phyloP scores from a whole-genome alignment of 2,113 vertebrate species.

The Phalacrocorax aristotelis region DNA sequence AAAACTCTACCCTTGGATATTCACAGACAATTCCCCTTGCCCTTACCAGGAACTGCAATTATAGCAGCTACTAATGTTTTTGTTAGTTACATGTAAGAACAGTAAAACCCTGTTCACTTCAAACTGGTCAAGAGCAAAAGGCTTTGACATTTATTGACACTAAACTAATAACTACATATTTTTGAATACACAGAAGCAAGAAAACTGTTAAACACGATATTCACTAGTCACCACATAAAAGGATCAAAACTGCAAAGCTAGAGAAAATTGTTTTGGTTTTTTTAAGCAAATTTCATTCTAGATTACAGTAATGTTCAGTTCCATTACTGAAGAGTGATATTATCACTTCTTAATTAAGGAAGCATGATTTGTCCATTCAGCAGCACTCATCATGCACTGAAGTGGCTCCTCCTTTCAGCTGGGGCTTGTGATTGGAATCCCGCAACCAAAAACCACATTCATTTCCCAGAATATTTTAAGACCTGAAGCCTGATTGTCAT shows the following conservation, averaged over 20 bases:
- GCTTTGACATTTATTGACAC: neutral
- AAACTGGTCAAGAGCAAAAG: neutral
- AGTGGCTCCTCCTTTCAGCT: neutral
- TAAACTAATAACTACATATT: neutral
- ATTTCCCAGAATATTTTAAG: neutral
- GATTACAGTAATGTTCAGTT: neutral
- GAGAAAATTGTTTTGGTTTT: neutral
- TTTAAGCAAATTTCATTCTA: neutral
- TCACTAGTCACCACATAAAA: neutral
- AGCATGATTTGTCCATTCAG: neutral
- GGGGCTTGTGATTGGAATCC: neutral
- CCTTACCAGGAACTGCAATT: neutral
- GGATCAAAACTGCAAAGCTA: neutral
- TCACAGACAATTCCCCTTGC: neutral
- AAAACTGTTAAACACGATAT: neutral
- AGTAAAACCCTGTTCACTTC: neutral
- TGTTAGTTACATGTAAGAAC: neutral
- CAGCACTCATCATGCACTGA: neutral
- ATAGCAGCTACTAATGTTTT: neutral
- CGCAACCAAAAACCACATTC: fast-evolving
- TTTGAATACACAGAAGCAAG: neutral
- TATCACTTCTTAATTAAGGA: conserved; percentile 2
- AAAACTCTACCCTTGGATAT: neutral
- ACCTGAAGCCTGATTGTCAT: neutral
- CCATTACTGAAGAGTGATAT: neutral